Conservation (phyloP, 2,113 vertebrate genomes). For the Bostrychus sinensis region DNA sequence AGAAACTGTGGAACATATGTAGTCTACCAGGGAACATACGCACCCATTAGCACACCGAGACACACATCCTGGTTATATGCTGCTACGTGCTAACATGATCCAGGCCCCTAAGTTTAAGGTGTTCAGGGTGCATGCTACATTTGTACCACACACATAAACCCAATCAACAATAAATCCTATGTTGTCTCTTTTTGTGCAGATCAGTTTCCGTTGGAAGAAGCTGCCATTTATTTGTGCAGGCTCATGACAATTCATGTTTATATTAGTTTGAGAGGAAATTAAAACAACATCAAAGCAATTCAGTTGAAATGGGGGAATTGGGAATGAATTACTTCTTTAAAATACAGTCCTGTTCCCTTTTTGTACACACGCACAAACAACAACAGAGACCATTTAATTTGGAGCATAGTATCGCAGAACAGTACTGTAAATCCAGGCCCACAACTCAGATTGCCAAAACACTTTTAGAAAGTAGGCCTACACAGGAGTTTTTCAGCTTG, state of each 20-base stretch:
- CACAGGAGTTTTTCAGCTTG: slow-evolving; percentile 29
- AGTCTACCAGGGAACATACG: too few relatives aligned
- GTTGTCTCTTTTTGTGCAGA: neutral
- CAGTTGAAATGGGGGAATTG: neutral
- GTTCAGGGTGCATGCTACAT: too few relatives aligned
- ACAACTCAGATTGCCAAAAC: neutral
- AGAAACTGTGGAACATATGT: too few relatives aligned
- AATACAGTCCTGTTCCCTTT: slow-evolving; percentile 8
- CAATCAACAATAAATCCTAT: neutral
- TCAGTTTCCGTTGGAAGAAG: neutral
- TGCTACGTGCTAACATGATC: too few relatives aligned
- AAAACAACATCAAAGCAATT: neutral
- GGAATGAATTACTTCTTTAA: slow-evolving; percentile 21
- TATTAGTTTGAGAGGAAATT: slow-evolving; percentile 2
- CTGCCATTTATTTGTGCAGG: neutral
- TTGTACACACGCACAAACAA: neutral
- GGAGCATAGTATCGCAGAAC: neutral
- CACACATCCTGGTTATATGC: too few relatives aligned
- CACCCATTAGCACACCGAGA: too few relatives aligned
- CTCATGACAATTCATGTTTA: neutral
- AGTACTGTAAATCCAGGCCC: neutral
- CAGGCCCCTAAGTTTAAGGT: too few relatives aligned
- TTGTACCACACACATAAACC: too few relatives aligned
- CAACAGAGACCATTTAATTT: neutral
- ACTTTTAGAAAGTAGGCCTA: too few relatives aligned